Conservation (phyloP, 2,888 invertebrate species). For the Galerucella calmariensis region DNA sequence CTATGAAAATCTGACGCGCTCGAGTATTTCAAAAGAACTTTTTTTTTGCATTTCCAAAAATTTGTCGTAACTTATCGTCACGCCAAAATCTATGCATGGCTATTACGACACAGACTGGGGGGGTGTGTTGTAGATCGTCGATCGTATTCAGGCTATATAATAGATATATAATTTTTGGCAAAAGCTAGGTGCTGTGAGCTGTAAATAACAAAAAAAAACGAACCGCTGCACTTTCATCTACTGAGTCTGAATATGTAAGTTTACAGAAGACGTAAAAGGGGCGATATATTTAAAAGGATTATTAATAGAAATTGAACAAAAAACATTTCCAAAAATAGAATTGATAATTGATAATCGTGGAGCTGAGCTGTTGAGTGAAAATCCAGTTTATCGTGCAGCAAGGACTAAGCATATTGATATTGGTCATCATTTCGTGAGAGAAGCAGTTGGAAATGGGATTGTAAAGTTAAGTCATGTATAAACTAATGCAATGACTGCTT, state of each 20-base stretch:
- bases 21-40: too few relatives aligned
- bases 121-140: background rate
- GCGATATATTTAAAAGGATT: background rate
- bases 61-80: too few relatives aligned
- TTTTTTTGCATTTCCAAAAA: too few relatives aligned
- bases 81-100: background rate
- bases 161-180: background rate
- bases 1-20: too few relatives aligned
- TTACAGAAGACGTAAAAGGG: background rate
- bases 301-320: background rate
- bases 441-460: too few relatives aligned
- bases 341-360: too few relatives aligned
- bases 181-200: background rate
- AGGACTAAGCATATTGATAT: conserved; percentile 1
- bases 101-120: background rate
- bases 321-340: background rate
- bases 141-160: background rate
- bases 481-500: too few relatives aligned
- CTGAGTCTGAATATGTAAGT: background rate
- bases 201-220: background rate
- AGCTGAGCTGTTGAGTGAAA: background rate
- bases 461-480: too few relatives aligned
- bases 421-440: background rate
- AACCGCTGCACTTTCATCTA: conserved; percentile 1
- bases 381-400: background rate